Conservation (phyloP, 2,113 vertebrate genomes). For the Onychorhynchus coronatus region DNA sequence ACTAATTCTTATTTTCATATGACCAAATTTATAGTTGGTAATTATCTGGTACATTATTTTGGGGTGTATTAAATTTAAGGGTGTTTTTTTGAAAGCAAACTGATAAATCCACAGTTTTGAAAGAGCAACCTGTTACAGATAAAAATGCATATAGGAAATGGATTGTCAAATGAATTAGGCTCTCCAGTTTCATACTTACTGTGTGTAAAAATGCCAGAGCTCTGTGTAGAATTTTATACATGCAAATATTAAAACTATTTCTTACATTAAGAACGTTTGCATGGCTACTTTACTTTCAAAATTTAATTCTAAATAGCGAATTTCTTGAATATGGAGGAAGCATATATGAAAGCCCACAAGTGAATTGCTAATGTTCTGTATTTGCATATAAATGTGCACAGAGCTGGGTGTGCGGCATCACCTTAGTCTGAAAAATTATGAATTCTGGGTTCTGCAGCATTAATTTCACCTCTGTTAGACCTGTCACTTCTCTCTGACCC, state of each 20-base stretch:
- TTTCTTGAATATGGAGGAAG: background rate
- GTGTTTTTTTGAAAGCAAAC: background rate
- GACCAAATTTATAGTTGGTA: background rate
- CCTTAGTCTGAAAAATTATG: background rate
- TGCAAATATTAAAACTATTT: background rate
- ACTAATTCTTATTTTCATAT: background rate
- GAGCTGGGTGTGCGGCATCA: background rate
- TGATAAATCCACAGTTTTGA: background rate
- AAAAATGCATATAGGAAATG: background rate
- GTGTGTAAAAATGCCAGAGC: background rate
- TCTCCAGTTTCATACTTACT: background rate
- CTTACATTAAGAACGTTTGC: background rate
- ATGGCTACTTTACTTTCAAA: background rate
- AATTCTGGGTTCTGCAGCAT: background rate
- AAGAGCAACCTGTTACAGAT: background rate
- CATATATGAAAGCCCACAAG: background rate
- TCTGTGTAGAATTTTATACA: background rate
- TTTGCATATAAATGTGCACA: background rate
- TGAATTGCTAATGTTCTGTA: background rate
- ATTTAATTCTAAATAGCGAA: background rate
- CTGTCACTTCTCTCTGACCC: background rate
- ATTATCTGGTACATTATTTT: background rate
- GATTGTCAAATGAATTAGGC: background rate
- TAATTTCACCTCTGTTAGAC: background rate
- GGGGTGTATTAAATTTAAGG: background rate